Conservation (phyloP, 2,113 vertebrate species). For the Prochilodus magdalenae region DNA sequence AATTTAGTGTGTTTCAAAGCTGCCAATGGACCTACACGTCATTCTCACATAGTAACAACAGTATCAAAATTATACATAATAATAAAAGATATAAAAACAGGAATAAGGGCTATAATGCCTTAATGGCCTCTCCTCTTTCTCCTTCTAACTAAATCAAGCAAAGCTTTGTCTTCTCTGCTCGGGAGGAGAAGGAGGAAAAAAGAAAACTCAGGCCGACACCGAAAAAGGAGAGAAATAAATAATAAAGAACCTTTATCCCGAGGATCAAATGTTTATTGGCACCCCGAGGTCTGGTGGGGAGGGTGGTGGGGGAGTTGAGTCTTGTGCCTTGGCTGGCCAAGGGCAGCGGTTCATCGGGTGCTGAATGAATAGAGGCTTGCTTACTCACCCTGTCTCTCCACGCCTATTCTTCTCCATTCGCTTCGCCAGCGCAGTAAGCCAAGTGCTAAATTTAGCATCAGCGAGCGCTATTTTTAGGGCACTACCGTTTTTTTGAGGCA, state of each 20-base stretch:
- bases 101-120: neutral
- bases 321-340: constrained; percentile 83
- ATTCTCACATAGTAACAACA: too few species aligned
- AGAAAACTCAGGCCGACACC: constrained; percentile 38
- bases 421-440: constrained; percentile 86
- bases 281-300: constrained; percentile 83
- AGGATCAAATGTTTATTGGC: constrained; percentile 89
- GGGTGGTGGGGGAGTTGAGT: constrained; percentile 49
- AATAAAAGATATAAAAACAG: neutral
- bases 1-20: too few species aligned
- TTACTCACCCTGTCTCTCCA: constrained; percentile 80
- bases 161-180: constrained; percentile 79
- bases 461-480: constrained; percentile 95
- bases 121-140: neutral
- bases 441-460: constrained; percentile 92
- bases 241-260: constrained; percentile 75
- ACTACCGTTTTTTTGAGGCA: constrained; percentile 88
- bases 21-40: too few species aligned
- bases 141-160: constrained; percentile 65
- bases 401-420: constrained; percentile 95
- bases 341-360: constrained; percentile 80
- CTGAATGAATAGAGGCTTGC: constrained; percentile 86
- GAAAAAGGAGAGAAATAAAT: constrained; percentile 72
- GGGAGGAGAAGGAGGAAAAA: constrained; percentile 73
- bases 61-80: too few species aligned